Base-by-base conservation (phyloP, 2,797 vertebrate genomes). In the Octomys mimax region DNA sequence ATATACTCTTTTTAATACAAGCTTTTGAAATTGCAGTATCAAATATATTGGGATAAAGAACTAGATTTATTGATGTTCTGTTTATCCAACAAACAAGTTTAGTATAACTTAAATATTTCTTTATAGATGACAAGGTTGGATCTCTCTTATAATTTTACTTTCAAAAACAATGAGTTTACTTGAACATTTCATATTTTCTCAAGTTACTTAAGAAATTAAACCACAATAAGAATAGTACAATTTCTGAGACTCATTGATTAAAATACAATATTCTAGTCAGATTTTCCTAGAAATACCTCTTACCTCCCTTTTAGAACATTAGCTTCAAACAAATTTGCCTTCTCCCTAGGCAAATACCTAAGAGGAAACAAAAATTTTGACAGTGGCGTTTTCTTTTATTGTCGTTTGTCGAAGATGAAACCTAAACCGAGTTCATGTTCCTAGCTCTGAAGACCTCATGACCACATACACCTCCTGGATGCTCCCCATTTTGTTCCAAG, bases 121-220 rank as follows among this genome's bases (percentile, higher is more conserved):
- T 77, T 83, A 28, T 46, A 64, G 66, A 54, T 71, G 33, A 77
- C 26, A 42, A 87, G 4, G 36, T 12, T 10, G 81, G 31, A 24
- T 71, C 2, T 18, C 1, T 68, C 8, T 81, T 84, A 64, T 33
- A 64, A 49, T 2, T 80, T 52, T 85, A 36, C 82, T 93, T 86
- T 89, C 31, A 86, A 78, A 93, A 87, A 46, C 33, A 83, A 68
- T n/a, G 2, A 18, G 24, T 14, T 18, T 70, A 61, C 70, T 89
- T 18, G 7, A 62, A 16, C 13, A n/a, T 83, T 89, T 13, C 42
- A 71, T 54, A 68, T 86, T 79, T 94, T 52, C 77, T 79, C 46
- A 86, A 82, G 83, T 95, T 66, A 81, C 26, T n/a, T 91, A 68
- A 75, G 66, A 84, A 46, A 39, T 71, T 70, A 87, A 89, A 84